Conservation (phyloP, 2,113 vertebrate genomes). For the Rafetus swinhoei region DNA sequence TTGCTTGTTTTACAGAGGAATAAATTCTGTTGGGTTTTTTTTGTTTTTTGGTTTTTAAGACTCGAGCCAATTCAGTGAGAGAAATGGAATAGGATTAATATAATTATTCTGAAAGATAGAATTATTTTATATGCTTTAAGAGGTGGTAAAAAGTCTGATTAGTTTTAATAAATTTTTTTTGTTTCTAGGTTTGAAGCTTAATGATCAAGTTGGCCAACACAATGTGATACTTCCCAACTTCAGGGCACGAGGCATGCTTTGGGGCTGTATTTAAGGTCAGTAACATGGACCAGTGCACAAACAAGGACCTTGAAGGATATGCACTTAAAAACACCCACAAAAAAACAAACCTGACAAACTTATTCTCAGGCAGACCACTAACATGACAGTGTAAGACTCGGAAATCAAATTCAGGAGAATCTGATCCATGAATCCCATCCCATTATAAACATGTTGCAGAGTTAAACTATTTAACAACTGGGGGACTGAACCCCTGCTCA, state of each 20-base stretch:
- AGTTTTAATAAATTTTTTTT: background rate
- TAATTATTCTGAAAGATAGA: background rate
- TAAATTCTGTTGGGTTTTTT: background rate
- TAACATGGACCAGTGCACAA: background rate
- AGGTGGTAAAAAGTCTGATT: background rate
- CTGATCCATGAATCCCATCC: accelerated
- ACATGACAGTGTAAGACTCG: background rate
- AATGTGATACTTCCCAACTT: background rate
- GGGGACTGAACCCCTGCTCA: too few species aligned
- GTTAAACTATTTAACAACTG: background rate
- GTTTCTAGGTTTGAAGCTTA: background rate
- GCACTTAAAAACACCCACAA: background rate
- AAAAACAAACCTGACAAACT: background rate
- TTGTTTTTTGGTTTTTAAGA: too few species aligned
- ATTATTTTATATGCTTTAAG: background rate
- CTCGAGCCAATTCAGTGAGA: background rate
- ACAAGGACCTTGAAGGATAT: background rate
- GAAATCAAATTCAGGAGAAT: background rate
- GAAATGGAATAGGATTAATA: background rate
- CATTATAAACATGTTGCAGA: background rate
- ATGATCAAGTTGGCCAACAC: background rate
- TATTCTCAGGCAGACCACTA: background rate
- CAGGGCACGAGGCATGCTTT: background rate
- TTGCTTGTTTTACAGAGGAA: background rate
- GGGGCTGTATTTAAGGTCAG: background rate